Conservation (phyloP, 2,797 vertebrate genomes). For the Sebastes dallii region DNA sequence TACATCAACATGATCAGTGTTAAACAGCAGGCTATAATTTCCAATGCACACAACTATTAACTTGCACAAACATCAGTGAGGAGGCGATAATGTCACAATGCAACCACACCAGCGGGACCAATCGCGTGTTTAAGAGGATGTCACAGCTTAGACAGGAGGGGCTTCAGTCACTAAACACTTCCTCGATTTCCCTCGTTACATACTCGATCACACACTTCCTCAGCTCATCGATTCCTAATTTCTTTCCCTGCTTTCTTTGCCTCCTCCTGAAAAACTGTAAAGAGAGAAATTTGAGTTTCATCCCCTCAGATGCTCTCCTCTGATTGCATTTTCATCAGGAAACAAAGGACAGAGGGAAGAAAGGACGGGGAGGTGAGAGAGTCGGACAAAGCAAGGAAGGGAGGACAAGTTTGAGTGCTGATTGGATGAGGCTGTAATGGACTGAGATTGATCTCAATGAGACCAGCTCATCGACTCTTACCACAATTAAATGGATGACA, state of each 20-base stretch:
- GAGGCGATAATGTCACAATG: slow-evolving; percentile 60
- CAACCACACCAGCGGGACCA: slow-evolving; percentile 73
- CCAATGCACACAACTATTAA: slow-evolving; percentile 70
- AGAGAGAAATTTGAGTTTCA: slow-evolving; percentile 33
- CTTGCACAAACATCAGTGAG: slow-evolving; percentile 78
- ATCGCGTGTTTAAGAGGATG: slow-evolving; percentile 62
- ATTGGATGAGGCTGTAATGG: slow-evolving; percentile 41
- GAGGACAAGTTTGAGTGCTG: slow-evolving; percentile 26
- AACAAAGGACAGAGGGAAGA: slow-evolving; percentile 52
- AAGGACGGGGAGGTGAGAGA: slow-evolving; percentile 46
- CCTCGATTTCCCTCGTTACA: slow-evolving; percentile 59
- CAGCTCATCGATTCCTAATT: slow-evolving; percentile 50
- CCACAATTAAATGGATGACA: slow-evolving; percentile 23
- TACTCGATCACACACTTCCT: slow-evolving; percentile 64
- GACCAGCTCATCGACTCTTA: slow-evolving; percentile 71
- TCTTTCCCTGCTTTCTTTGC: slow-evolving; percentile 55
- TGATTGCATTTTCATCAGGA: slow-evolving; percentile 69
- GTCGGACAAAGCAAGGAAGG: slow-evolving; percentile 38
- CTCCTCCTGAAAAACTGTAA: slow-evolving; percentile 66
- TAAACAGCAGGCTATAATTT: slow-evolving; percentile 81
- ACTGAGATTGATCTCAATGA: slow-evolving; percentile 59
- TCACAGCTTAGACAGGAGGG: slow-evolving; percentile 66
- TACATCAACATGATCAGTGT: slow-evolving; percentile 75
- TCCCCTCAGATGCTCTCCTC: slow-evolving; percentile 61
- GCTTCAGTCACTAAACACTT: slow-evolving; percentile 65